Evolutionary conservation across 2,113 vertebrate genomes (phyloP), one percentile per base, ranked within the genome.

Genomic region (Sporophila hypoxantha): DNA sequence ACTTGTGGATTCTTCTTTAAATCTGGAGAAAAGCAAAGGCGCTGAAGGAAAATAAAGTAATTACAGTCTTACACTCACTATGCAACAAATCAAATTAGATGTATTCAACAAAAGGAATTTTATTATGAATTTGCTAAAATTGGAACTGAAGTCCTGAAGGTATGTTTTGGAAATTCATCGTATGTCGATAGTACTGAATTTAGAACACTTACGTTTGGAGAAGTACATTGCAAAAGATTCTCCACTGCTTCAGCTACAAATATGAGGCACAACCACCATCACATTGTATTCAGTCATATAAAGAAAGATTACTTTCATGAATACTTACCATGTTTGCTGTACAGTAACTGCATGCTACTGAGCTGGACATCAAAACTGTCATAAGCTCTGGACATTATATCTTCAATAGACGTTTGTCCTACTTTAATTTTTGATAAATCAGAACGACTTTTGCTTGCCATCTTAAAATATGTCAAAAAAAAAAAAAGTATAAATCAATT

Each of bases 371-470:
- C 98, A 91, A 99, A 99, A 84, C 96, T 97, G 92, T 99, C 99
- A 46, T 99, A 99, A 27, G 99, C 99, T 96, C 98, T 97, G 69
- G 96, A 98, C 97, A 99, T 99, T 95, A 99, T 98, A 90, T 99
- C 98, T 97, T 99, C 98, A 80, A 99, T 97, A 67, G 96, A 98
- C 73, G 96, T 97, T 79, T 96, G 97, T 77, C 92, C 92, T 65
- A 94, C 94, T 32, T 97, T 98, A 65, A 99, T 95, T 91, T 98
- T 96, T 41, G 98, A 97, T 77, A 99, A 94, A 81, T 97, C 83
- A 26, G 96, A 97, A 88, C 94, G 98, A 95, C 94, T 98, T 97
- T 98, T 97, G 97, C 98, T 99, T 82, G 95, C 91, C 95, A 98
- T 98, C 98, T 98, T 93, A 78, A 71, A 94, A 83, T 6, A 81